Conservation (phyloP, 2,113 vertebrate species). For the Cervus canadensis region DNA sequence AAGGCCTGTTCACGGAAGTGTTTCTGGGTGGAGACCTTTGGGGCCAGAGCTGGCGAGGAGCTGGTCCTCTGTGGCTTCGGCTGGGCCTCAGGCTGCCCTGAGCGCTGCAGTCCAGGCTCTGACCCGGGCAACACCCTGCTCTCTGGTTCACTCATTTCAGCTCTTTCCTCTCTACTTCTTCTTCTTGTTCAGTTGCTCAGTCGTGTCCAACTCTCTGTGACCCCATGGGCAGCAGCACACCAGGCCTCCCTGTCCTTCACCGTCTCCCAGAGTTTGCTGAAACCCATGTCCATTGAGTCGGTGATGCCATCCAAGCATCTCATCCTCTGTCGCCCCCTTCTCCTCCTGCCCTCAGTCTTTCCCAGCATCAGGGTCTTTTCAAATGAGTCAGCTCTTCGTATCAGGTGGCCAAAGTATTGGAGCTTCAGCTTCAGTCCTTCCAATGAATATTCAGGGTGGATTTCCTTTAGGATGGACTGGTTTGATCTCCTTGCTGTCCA, state of each 20-base stretch:
- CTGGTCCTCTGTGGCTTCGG: neutral
- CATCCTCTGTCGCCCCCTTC: neutral
- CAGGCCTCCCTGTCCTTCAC: neutral
- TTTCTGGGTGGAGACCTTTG: neutral
- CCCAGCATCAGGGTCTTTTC: neutral
- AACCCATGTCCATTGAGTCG: neutral
- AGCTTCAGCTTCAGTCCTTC: neutral
- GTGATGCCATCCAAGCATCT: neutral
- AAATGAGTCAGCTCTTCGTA: neutral
- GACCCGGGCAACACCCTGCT: neutral
- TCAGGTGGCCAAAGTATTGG: neutral
- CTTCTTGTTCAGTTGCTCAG: neutral
- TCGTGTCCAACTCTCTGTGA: neutral
- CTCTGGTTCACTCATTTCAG: neutral
- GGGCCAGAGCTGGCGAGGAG: neutral
- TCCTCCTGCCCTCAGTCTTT: neutral
- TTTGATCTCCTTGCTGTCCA: neutral
- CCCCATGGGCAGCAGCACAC: fast-evolving
- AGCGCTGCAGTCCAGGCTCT: neutral
- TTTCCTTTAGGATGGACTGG: neutral
- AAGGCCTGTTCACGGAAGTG: neutral
- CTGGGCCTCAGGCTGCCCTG: neutral
- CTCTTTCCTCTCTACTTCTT: neutral
- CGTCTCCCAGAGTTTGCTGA: neutral
- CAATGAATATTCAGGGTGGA: neutral